These are phyloP conservation scores for Pycnonotus jocosus DNA, from an alignment of 2,113 vertebrate species.

Conservation along the genomic window DNA sequence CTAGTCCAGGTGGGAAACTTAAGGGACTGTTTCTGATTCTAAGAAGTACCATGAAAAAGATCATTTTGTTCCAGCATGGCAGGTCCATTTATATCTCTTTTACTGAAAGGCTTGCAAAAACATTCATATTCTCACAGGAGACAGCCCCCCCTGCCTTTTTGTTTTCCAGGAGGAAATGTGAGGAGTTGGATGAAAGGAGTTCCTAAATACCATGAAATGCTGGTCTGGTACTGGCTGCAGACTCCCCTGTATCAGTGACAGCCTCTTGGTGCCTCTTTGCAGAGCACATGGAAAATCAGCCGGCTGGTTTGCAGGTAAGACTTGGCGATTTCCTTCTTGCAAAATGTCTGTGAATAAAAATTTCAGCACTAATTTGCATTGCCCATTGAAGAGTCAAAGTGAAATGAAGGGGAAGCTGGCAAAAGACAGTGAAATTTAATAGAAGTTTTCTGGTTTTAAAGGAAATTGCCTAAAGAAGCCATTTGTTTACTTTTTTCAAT, in stretches of 20 bases:
- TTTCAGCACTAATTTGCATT: not conserved
- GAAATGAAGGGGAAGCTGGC: not conserved
- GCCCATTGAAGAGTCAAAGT: not conserved
- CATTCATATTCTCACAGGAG: not conserved
- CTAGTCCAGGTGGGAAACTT: slow-evolving; percentile 35
- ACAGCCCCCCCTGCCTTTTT: not conserved
- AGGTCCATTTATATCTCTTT: not conserved
- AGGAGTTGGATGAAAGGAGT: not conserved
- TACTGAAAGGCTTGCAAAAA: not conserved
- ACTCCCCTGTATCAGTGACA: not conserved
- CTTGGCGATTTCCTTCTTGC: not conserved
- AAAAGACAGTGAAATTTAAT: not conserved
- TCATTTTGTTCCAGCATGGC: not conserved
- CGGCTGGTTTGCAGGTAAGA: slow-evolving; percentile 48
- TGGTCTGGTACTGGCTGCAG: not conserved
- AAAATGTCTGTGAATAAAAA: not conserved
- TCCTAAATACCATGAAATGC: not conserved
- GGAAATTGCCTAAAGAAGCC: not conserved
- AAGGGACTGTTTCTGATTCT: not conserved
- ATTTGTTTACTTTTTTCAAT: not conserved
- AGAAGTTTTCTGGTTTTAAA: not conserved
- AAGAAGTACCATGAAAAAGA: not conserved
- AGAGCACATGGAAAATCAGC: not conserved
- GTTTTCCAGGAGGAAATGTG: slow-evolving; percentile 7
- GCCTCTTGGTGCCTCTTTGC: not conserved